Conservation (phyloP, 2,113 vertebrate genomes). For the Zosterops lateralis region DNA sequence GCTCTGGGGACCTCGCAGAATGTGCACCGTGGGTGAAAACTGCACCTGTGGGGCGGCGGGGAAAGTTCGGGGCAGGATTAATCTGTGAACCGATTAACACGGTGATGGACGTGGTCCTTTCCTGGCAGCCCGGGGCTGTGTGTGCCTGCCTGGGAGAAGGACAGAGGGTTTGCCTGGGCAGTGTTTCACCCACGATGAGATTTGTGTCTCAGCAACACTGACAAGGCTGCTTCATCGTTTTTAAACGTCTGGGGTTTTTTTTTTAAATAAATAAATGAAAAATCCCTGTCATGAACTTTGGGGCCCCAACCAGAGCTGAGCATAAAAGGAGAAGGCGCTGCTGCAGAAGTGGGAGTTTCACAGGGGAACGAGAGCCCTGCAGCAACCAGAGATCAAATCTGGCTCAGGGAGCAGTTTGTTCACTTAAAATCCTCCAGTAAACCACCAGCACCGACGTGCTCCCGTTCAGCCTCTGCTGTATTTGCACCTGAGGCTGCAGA, state of each 20-base stretch:
- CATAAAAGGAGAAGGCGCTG: conserved; percentile 37
- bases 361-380: neutral
- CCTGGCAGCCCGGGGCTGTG: neutral
- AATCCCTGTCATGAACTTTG: neutral
- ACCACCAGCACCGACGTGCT: accelerated
- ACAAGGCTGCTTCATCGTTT: neutral
- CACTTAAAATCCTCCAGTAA: neutral
- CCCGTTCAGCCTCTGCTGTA: neutral
- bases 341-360: conserved; percentile 47
- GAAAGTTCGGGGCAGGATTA: neutral
- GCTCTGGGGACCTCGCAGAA: neutral
- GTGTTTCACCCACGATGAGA: neutral
- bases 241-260: neutral
- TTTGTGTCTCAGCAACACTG: neutral
- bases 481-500: neutral
- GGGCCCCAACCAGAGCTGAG: neutral
- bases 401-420: neutral
- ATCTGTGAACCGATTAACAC: accelerated
- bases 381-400: neutral
- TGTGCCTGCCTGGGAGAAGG: neutral
- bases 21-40: accelerated
- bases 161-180: neutral
- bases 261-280: neutral
- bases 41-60: neutral
- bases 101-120: neutral